Conservation (phyloP, 1,140 invertebrate species). For the Caenorhabditis inopinata region DNA sequence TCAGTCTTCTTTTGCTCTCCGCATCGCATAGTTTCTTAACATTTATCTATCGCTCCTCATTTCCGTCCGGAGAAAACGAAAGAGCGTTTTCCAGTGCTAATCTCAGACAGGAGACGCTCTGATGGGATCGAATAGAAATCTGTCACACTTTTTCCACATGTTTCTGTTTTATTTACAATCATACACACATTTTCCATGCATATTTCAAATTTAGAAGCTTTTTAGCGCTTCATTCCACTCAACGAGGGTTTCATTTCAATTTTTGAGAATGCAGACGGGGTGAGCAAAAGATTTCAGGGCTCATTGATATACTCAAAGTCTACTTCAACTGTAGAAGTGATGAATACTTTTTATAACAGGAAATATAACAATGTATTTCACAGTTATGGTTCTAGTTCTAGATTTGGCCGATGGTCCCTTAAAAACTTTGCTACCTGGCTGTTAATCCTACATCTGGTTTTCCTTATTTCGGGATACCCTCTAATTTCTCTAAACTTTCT, state of each 20-base stretch:
- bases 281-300: no score
- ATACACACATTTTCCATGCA: not conserved
- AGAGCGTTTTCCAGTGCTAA: not conserved
- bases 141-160: constrained; percentile 28
- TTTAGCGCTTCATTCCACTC: not conserved
- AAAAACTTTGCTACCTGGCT: no score
- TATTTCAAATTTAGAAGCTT: not conserved
- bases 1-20: not conserved
- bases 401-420: no score
- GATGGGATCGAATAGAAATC: not conserved
- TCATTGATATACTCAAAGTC: no score
- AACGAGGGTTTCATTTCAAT: not conserved
- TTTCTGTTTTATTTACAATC: constrained; percentile 31
- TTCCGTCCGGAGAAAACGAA: constrained; percentile 1
- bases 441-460: not conserved
- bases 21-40: not conserved
- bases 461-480: not conserved
- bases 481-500: no score
- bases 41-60: constrained; percentile 26
- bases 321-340: no score
- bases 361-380: no score
- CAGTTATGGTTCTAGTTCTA: no score
- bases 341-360: no score
- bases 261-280: not conserved
- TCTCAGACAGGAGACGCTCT: constrained; percentile 3